phyloP scores from a whole-genome alignment of 2,888 invertebrate species.

The Scrobipalpa atriplicella region DNA sequence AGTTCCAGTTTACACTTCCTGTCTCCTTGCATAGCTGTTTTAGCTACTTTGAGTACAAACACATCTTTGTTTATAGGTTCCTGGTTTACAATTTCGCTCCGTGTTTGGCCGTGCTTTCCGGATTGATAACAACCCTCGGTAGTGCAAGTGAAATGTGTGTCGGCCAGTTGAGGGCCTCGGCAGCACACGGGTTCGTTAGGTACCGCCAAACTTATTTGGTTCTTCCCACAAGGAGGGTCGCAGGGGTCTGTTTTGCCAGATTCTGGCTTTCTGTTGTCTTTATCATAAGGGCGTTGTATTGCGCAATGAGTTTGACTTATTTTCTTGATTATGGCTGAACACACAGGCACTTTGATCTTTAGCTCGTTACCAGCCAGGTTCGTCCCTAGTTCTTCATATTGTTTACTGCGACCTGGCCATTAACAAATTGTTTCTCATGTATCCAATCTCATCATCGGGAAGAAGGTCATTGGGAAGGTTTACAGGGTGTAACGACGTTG shows the following conservation, averaged over 20 bases:
- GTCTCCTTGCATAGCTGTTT: slow-evolving; percentile 84
- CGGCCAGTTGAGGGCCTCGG: slow-evolving; percentile 57
- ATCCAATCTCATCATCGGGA: slow-evolving; percentile 36
- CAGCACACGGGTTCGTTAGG: slow-evolving; percentile 68
- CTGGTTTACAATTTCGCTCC: slow-evolving; percentile 59
- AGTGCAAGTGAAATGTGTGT: slow-evolving; percentile 72
- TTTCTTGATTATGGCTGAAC: slow-evolving; percentile 70
- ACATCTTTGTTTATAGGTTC: slow-evolving; percentile 80
- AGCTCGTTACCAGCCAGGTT: slow-evolving; percentile 72
- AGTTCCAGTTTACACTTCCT: slow-evolving; percentile 85
- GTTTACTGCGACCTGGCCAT: slow-evolving; percentile 76
- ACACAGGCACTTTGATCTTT: slow-evolving; percentile 74
- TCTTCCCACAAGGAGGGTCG: slow-evolving; percentile 69
- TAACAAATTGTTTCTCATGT: slow-evolving; percentile 66
- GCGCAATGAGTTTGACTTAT: slow-evolving; percentile 74
- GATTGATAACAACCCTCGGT: slow-evolving; percentile 70
- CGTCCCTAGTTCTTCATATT: slow-evolving; percentile 76
- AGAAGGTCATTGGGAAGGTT: too few species aligned
- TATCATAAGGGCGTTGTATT: slow-evolving; percentile 61
- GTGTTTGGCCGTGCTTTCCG: slow-evolving; percentile 63
- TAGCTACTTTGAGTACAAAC: slow-evolving; percentile 86
- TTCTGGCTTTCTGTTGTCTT: slow-evolving; percentile 12
- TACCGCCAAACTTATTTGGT: slow-evolving; percentile 68
- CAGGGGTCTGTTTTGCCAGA: slow-evolving; percentile 52
- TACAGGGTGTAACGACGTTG: too few species aligned